These are phyloP conservation scores for Ataeniobius toweri DNA, from an alignment of 2,797 vertebrate genomes.

Conservation along the genomic window DNA sequence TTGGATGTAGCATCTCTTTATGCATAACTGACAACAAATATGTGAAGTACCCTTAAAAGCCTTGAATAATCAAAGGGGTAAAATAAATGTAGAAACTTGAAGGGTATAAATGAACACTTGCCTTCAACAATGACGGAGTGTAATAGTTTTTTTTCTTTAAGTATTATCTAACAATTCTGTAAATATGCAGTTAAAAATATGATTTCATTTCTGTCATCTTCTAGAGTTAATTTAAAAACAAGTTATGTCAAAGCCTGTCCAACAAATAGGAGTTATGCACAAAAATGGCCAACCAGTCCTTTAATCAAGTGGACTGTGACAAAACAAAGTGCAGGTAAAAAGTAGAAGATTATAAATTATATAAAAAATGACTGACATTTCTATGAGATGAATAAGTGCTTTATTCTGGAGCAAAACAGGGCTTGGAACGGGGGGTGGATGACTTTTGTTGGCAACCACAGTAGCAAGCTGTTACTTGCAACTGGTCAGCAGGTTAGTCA, in stretches of 20 bases:
- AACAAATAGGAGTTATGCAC: neutral
- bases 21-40: neutral
- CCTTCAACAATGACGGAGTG: too few species aligned
- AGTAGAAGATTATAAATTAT: too few species aligned
- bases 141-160: too few species aligned
- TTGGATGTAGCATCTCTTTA: neutral
- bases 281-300: neutral
- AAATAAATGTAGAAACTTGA: neutral
- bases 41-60: neutral
- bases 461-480: too few species aligned
- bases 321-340: neutral
- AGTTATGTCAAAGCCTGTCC: neutral
- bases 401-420: too few species aligned
- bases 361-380: too few species aligned
- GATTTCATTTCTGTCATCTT: neutral
- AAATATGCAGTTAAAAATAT: neutral
- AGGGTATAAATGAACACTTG: neutral
- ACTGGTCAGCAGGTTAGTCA: neutral
- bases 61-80: neutral
- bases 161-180: neutral
- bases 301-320: neutral
- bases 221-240: neutral
- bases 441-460: too few species aligned
- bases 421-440: too few species aligned
- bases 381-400: too few species aligned